Percentiles rank a stretch among this genome's conserved stretches.
Conservation (phyloP, 2,797 vertebrate species). For the Chromis chromis region DNA sequence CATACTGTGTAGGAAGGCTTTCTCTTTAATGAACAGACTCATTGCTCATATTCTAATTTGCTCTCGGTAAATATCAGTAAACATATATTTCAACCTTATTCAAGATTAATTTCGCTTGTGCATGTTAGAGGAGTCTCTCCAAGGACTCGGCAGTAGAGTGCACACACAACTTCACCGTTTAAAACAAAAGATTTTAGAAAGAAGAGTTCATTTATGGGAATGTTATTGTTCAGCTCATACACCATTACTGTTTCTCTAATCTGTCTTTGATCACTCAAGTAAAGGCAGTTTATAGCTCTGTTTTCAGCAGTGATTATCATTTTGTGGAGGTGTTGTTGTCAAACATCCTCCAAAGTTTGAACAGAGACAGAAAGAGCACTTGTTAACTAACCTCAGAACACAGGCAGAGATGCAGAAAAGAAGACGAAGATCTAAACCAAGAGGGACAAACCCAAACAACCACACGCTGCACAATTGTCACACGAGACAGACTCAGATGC, state of each 20-base stretch:
- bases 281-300: not conserved
- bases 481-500: constrained; percentile 7
- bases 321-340: constrained; percentile 2
- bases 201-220: not conserved
- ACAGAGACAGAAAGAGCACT: constrained; percentile 6
- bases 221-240: not conserved
- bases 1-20: constrained; percentile 1
- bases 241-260: not conserved
- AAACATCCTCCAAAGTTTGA: not conserved
- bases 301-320: not conserved
- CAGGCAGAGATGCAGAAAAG: constrained; percentile 8
- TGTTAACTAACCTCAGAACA: constrained; percentile 9
- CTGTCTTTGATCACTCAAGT: constrained; percentile 19
- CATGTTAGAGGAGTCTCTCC: not conserved
- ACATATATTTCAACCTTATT: not conserved
- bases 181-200: constrained; percentile 12
- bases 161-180: not conserved
- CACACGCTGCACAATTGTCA: constrained; percentile 2
- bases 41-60: constrained; percentile 1
- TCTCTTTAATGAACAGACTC: constrained; percentile 12
- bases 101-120: not conserved
- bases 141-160: not conserved
- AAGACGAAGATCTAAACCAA: constrained; percentile 30
- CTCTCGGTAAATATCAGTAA: constrained; percentile 1
- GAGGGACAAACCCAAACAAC: constrained; percentile 32